Percentiles rank a stretch among this genome's conserved stretches.
Evolutionary conservation across 2,888 invertebrate genomes (phyloP).

Genomic region (Siphlonurus alternatus): DNA sequence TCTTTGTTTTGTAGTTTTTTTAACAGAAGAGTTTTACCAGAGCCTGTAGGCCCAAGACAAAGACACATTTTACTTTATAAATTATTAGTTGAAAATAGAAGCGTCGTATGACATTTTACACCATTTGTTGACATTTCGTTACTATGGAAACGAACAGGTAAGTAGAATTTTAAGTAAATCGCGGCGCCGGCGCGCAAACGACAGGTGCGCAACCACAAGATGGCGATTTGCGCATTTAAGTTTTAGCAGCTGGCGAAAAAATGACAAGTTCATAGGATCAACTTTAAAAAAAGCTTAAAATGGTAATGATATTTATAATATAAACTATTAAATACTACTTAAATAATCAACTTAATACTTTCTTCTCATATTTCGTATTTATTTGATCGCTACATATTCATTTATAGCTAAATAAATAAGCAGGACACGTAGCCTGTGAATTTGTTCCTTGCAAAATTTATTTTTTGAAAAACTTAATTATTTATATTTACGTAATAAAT

Average conservation of each 20-base stretch:
- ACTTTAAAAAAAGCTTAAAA: not conserved
- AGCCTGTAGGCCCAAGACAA: slow-evolving; percentile 61
- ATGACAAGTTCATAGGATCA: not conserved
- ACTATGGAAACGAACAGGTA: not conserved
- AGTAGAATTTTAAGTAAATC: not conserved
- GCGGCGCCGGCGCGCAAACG: not conserved
- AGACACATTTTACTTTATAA: slow-evolving; percentile 28
- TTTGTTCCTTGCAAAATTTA: too few species aligned
- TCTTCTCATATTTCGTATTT: too few species aligned
- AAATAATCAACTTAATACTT: too few species aligned
- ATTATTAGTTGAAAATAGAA: not conserved
- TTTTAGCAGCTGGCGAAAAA: not conserved
- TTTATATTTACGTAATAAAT: too few species aligned
- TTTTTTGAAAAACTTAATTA: too few species aligned
- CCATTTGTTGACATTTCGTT: not conserved
- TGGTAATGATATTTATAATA: too few species aligned
- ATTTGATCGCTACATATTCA: too few species aligned
- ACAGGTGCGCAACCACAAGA: not conserved
- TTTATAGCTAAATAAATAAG: too few species aligned
- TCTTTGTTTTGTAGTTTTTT: slow-evolving; percentile 53
- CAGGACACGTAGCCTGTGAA: too few species aligned
- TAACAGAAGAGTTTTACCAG: slow-evolving; percentile 64
- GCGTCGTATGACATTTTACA: too few species aligned
- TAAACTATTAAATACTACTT: too few species aligned
- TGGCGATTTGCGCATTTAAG: not conserved